A percentile compares a stretch with the other conserved stretches of the same genome.
phyloP scores from a whole-genome alignment of 2,113 vertebrate species.

The Microtus ochrogaster region DNA sequence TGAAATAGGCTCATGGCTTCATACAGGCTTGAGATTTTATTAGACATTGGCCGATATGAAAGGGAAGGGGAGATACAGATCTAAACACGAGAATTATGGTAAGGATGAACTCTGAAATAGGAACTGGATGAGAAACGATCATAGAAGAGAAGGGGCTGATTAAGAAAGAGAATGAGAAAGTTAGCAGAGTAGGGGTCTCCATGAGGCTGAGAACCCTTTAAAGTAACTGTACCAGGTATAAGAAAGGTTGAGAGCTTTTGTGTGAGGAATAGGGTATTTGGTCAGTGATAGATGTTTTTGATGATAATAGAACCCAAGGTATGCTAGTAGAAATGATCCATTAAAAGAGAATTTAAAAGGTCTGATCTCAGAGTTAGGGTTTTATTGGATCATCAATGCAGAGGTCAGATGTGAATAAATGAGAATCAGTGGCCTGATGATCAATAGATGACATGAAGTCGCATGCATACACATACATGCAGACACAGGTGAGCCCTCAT shows the following conservation, averaged over 20 bases:
- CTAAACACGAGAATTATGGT: not conserved
- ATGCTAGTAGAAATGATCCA: not conserved
- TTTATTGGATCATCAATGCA: not conserved
- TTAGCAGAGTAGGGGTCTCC: not conserved
- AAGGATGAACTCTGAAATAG: not conserved
- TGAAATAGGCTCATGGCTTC: slow-evolving; percentile 12
- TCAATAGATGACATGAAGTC: not conserved
- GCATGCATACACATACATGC: not conserved
- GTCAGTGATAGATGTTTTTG: not conserved
- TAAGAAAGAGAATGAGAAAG: not conserved
- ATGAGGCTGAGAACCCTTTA: not conserved
- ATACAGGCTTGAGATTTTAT: not conserved
- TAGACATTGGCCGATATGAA: not conserved
- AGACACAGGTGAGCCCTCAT: not conserved
- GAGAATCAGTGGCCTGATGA: not conserved
- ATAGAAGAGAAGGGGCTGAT: not conserved
- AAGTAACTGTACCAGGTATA: not conserved
- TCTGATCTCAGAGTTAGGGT: not conserved
- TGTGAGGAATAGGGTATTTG: not conserved
- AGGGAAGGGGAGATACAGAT: not conserved
- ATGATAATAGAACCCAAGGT: not conserved
- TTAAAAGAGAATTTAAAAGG: not conserved
- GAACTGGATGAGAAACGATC: not conserved
- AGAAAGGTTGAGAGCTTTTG: not conserved
- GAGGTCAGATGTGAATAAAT: slow-evolving; percentile 4